Base-by-base conservation (phyloP, 2,888 invertebrate species). In the Eledona agricola region DNA sequence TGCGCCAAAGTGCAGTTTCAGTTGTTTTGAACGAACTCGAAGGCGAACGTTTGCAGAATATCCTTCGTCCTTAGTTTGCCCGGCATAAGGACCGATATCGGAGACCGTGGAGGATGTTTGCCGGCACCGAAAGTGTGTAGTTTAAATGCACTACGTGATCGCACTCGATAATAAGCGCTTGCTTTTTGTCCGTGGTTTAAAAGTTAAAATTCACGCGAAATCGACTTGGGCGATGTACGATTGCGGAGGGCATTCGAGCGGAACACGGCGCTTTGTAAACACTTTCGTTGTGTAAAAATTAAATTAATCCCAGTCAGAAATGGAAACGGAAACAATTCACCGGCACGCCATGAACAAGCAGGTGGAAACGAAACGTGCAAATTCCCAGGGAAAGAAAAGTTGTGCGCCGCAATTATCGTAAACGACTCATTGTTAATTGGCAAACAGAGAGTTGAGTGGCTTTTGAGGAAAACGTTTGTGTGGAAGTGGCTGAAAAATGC, bases 401-500 rank as follows among this genome's bases (percentile, higher is more conserved):
- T 25, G 37, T 58, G 53, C 51, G 56, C 42, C 50, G 43, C 34
- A 55, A 28, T 49, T 51, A 54, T 54, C 51, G 53, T 57, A 59
- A 62, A 63, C 60, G 62, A 55, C 59, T 60, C 51, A 63, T 64
- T 63, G 63, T 64, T 64, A 63, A 64, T 65, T 63, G 63, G 61
- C 57, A 57, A 64, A 57, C 51, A 45, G 55, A 57, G 58, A 60
- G 61, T 49, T 28, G 55, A 63, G 59, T 51, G 53, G 59, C 62
- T 57, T 56, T 58, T 50, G 43, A 54, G 52, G 50, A 38, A 50
- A 47, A 31, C 46, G 51, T 45, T 50, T 51, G 31, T 37, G 42
- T 35, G 28, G 7, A 50, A 60, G 54, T 52, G 58, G 53, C 51
- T 61, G 42, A 52, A 59, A 52, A 58, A 62, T 49, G 59, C 59